Evolutionary conservation across 2,113 vertebrate genomes (phyloP).

Genomic region (Myxocyprinus asiaticus): DNA sequence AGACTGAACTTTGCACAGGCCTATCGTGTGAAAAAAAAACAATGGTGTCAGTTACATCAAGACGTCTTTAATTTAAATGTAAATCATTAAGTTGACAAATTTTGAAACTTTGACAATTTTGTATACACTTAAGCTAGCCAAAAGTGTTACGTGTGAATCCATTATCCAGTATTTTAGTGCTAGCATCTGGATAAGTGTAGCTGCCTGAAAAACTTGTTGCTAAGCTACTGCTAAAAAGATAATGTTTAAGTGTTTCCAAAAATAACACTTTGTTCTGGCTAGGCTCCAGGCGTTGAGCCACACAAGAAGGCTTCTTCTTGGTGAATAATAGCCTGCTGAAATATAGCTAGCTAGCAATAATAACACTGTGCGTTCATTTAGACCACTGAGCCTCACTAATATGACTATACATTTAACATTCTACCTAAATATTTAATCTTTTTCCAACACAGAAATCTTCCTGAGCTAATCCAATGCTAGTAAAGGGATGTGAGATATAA

Average conservation of each 20-base stretch:
- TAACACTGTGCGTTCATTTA: conserved; percentile 29
- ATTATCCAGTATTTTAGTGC: conserved; percentile 8
- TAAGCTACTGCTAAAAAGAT: conserved; percentile 56
- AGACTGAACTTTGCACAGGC: no score
- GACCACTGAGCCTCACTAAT: background rate
- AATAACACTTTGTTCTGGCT: conserved; percentile 45
- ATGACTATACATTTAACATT: conserved; percentile 34
- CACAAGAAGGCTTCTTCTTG: conserved; percentile 27
- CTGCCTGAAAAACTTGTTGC: conserved; percentile 54
- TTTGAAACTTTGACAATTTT: conserved; percentile 5
- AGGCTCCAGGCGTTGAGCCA: conserved; percentile 30
- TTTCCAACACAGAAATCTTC: conserved; percentile 50
- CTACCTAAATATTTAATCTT: conserved; percentile 17
- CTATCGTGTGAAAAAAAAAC: no score
- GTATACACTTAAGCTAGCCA: background rate
- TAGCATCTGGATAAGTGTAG: conserved; percentile 9
- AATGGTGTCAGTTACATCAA: conserved; percentile 11
- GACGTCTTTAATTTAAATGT: background rate
- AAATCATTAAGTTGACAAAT: conserved; percentile 11
- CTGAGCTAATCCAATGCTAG: background rate
- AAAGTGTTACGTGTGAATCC: conserved; percentile 1
- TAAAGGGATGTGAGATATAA: no score
- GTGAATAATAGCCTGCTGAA: conserved; percentile 40
- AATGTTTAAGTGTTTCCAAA: conserved; percentile 54
- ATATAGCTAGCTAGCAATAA: conserved; percentile 49